Conservation (phyloP, 1,140 invertebrate genomes). For the Rhopalosiphum padi region DNA sequence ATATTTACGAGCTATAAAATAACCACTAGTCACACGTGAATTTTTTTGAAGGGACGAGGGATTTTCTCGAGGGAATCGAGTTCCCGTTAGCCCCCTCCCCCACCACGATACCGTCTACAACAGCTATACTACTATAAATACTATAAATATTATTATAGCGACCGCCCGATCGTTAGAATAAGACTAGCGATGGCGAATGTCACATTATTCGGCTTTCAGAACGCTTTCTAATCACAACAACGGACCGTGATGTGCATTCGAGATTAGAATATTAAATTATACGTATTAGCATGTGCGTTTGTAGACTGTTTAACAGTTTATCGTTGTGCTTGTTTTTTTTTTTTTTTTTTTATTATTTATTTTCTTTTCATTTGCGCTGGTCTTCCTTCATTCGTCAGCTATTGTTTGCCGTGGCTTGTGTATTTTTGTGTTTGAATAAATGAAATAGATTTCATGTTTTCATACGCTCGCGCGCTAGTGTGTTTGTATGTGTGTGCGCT, state of each 20-base stretch:
- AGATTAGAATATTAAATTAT: slow-evolving; percentile 34
- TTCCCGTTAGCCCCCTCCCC: too few relatives aligned
- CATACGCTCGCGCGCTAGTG: background rate
- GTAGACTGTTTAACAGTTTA: slow-evolving; percentile 28
- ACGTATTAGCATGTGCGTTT: slow-evolving; percentile 32
- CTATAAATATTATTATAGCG: too few relatives aligned
- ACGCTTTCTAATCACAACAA: slow-evolving; percentile 46
- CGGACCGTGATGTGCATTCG: slow-evolving; percentile 29
- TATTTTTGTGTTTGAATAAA: slow-evolving; percentile 2
- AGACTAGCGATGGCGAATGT: background rate
- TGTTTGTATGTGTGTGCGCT: background rate
- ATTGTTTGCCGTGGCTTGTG: slow-evolving; percentile 28
- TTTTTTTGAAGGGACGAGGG: background rate
- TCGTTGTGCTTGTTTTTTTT: slow-evolving; percentile 3
- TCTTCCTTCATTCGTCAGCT: background rate
- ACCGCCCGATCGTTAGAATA: background rate
- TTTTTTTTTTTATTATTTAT: too few relatives aligned
- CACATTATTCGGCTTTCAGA: background rate
- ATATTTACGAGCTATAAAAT: background rate
- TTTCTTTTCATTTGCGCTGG: background rate
- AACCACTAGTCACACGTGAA: background rate
- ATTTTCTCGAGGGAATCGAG: background rate
- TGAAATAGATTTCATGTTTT: background rate
- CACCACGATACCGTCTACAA: background rate
- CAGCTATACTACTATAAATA: background rate